Evolutionary conservation across 2,888 invertebrate species (phyloP).

Genomic region (Rapana venosa): DNA sequence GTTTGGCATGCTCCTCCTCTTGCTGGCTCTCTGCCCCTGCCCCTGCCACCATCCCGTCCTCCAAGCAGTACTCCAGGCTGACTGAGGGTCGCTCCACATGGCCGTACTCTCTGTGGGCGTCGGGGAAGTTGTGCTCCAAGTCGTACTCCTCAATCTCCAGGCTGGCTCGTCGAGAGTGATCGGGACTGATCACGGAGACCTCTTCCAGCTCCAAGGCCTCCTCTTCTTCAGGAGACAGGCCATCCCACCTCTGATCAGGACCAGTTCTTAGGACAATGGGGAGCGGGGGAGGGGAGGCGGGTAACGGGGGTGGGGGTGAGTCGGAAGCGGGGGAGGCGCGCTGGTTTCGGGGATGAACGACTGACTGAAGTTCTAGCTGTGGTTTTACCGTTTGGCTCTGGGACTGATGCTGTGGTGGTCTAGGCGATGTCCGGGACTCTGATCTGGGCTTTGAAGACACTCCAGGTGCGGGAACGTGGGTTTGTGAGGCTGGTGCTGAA

Average conservation of each 20-base stretch:
- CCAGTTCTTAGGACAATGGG: neutral
- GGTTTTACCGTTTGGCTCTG: neutral
- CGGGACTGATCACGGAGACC: neutral
- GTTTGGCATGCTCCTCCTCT: conserved; percentile 70
- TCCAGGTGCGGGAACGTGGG: neutral
- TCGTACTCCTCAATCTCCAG: conserved; percentile 71
- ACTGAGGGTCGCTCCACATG: conserved; percentile 30
- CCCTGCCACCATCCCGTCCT: conserved; percentile 41
- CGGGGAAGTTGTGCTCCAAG: conserved; percentile 77
- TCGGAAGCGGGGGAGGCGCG: neutral
- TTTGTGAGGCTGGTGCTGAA: neutral
- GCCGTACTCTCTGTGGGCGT: conserved; percentile 51
- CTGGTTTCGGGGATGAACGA: neutral
- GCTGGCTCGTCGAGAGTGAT: conserved; percentile 52
- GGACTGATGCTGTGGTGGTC: neutral
- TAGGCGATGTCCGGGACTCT: neutral
- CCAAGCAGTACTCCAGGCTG: conserved; percentile 49
- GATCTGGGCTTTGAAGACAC: conserved; percentile 10
- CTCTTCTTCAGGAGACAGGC: neutral
- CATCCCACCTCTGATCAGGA: neutral
- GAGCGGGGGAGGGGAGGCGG: neutral
- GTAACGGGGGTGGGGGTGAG: neutral
- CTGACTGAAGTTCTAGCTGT: neutral
- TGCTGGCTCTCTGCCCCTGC: conserved; percentile 38
- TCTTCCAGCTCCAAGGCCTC: neutral